phyloP scores from a whole-genome alignment of 2,113 vertebrate species.

The Epinephelus fuscoguttatus region DNA sequence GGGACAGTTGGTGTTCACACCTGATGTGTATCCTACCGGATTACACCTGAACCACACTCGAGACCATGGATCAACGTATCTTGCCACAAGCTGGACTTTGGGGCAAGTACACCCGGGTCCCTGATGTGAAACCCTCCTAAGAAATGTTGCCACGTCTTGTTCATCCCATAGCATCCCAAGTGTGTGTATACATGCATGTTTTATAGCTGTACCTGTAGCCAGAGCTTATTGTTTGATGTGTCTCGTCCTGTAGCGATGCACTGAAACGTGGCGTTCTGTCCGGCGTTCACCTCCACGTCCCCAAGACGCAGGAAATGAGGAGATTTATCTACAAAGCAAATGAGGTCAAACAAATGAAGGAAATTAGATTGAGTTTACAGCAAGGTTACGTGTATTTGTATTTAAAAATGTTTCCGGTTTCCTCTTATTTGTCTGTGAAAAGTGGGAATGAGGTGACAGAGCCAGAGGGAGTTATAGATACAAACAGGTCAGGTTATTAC shows the following conservation, averaged over 20 bases:
- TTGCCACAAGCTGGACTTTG: too few relatives aligned
- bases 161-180: neutral
- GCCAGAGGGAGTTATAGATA: conserved; percentile 17
- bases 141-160: neutral
- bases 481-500: conserved; percentile 39
- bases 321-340: conserved; percentile 91
- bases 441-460: conserved; percentile 30
- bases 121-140: too few relatives aligned
- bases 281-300: conserved; percentile 99
- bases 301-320: conserved; percentile 98
- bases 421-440: conserved; percentile 9
- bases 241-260: conserved; percentile 97
- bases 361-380: conserved; percentile 10
- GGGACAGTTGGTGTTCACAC: too few relatives aligned
- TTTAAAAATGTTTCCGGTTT: conserved; percentile 2
- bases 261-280: conserved; percentile 98
- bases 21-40: too few relatives aligned
- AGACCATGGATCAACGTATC: too few relatives aligned
- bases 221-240: conserved; percentile 94
- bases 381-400: neutral
- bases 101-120: too few relatives aligned
- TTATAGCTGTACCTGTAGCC: conserved; percentile 91
- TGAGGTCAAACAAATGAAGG: neutral
- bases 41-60: too few relatives aligned
- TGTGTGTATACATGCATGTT: neutral